A percentile compares a stretch with the other conserved stretches of the same genome.
phyloP scores from a whole-genome alignment of 1,140 invertebrate species.

The Saccostrea glomerata region DNA sequence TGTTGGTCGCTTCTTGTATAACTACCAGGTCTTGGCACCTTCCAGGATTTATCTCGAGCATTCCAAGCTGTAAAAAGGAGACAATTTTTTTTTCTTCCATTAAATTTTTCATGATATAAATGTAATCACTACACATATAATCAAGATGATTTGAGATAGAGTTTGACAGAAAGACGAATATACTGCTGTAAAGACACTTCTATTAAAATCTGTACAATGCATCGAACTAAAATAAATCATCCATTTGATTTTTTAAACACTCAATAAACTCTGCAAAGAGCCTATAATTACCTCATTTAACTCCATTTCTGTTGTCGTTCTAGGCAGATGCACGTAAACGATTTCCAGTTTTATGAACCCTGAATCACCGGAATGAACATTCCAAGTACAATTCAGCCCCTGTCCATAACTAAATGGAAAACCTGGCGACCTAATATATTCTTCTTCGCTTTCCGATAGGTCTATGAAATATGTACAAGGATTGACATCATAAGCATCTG shows the following conservation, averaged over 20 bases:
- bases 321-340: neutral
- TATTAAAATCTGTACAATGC: too few relatives aligned
- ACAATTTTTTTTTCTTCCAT: too few relatives aligned
- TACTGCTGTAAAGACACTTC: too few relatives aligned
- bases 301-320: neutral
- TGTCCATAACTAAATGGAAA: constrained; percentile 40
- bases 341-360: constrained; percentile 1
- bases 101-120: too few relatives aligned
- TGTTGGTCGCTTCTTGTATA: neutral
- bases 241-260: too few relatives aligned
- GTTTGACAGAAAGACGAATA: too few relatives aligned
- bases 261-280: too few relatives aligned
- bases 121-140: too few relatives aligned
- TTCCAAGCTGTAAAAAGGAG: constrained; percentile 5
- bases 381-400: constrained; percentile 28
- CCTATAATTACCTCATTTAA: neutral
- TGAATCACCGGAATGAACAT: neutral
- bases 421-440: constrained; percentile 1
- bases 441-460: neutral
- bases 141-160: too few relatives aligned
- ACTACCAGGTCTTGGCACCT: constrained; percentile 20
- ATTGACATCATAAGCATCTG: neutral
- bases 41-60: constrained; percentile 45
- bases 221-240: too few relatives aligned
- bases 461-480: neutral